These are phyloP conservation scores for Pterocles orientalis DNA, from an alignment of 2,113 vertebrate genomes.

Conservation along the genomic window DNA sequence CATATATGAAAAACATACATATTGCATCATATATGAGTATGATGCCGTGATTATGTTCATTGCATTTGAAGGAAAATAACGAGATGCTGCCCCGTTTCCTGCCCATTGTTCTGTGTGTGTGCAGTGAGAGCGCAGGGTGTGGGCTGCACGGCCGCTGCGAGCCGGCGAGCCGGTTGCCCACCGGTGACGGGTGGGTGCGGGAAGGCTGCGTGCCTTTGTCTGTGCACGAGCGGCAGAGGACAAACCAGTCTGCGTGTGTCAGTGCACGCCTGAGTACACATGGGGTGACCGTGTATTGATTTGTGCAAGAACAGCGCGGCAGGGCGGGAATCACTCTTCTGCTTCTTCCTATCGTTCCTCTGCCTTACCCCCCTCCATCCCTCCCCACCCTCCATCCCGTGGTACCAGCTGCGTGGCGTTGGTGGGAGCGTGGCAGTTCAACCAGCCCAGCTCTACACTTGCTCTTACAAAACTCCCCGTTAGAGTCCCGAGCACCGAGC, in stretches of 20 bases:
- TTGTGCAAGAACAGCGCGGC: background rate
- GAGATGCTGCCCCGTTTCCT: background rate
- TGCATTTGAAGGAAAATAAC: background rate
- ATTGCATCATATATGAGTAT: background rate
- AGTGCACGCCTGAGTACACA: background rate
- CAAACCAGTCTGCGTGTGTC: background rate
- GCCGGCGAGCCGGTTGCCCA: background rate
- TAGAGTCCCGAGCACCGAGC: background rate
- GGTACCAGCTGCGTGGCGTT: background rate
- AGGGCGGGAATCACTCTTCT: background rate
- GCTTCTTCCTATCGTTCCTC: background rate
- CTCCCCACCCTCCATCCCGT: background rate
- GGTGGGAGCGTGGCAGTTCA: background rate
- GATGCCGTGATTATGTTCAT: background rate
- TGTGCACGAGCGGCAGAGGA: background rate
- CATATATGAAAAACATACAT: background rate
- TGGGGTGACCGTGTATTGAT: background rate
- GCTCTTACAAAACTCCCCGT: background rate
- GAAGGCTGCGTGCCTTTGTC: background rate
- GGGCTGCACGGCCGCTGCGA: rapidly evolving
- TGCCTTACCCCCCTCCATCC: background rate
- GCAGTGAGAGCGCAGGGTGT: background rate
- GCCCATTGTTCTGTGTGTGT: background rate
- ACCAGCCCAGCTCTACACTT: background rate
- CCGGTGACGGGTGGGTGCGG: background rate